These are phyloP conservation scores for Calliopsis andreniformis DNA, from an alignment of 1,140 invertebrate species.

Conservation along the genomic window DNA sequence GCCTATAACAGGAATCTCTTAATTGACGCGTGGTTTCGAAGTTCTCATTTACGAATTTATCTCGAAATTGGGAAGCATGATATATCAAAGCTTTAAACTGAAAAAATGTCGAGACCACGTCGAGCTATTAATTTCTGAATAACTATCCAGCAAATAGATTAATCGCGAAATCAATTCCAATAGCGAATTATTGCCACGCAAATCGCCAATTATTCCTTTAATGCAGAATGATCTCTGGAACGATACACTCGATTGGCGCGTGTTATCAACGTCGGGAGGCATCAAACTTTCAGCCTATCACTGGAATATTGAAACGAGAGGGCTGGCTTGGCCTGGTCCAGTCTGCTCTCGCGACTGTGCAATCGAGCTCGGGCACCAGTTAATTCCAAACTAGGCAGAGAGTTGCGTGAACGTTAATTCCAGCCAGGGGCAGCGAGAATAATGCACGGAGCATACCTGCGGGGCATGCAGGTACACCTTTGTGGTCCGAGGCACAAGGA, in stretches of 20 bases:
- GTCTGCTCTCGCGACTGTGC: not conserved
- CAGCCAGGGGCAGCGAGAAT: conserved; percentile 44
- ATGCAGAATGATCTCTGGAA: not conserved
- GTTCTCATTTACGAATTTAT: no score
- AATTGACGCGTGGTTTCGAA: no score
- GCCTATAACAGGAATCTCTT: no score
- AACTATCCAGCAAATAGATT: no score
- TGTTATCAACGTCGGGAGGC: conserved; percentile 13
- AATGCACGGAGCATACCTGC: conserved; percentile 53
- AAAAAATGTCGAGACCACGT: no score
- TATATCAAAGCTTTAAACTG: no score
- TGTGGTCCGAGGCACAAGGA: conserved; percentile 40
- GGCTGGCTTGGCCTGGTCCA: not conserved
- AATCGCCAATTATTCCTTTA: conserved; percentile 19
- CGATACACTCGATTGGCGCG: not conserved
- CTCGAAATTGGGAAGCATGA: no score
- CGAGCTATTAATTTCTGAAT: no score
- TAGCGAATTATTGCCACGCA: no score
- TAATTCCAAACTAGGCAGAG: conserved; percentile 54
- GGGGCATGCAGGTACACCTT: conserved; percentile 54
- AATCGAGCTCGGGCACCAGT: conserved; percentile 42
- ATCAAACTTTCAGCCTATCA: conserved; percentile 28
- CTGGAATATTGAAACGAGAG: conserved; percentile 44
- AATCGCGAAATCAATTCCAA: no score
- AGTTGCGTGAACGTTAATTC: conserved; percentile 62